A percentile compares a stretch with the other conserved stretches of the same genome.
Conservation (phyloP, 2,888 invertebrate species). For the Lamellibrachia satsuma region DNA sequence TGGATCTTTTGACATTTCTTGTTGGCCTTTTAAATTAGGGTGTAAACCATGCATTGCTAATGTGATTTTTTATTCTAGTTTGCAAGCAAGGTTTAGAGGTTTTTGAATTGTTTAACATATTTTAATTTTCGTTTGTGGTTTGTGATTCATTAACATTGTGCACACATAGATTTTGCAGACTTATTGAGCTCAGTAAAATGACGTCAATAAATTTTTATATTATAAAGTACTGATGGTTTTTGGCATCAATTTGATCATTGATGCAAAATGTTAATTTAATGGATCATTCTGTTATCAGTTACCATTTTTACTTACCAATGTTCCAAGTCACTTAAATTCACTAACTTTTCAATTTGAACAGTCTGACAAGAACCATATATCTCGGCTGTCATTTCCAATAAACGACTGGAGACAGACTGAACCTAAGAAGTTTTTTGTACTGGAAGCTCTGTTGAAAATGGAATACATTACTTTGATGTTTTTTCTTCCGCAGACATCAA, state of each 20-base stretch:
- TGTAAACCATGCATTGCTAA: not conserved
- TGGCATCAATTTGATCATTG: not conserved
- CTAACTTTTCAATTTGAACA: not conserved
- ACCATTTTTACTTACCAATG: not conserved
- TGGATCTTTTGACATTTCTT: slow-evolving; percentile 34
- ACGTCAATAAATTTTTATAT: not conserved
- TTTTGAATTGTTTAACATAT: not conserved
- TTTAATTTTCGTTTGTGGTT: not conserved
- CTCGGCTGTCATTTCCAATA: not conserved
- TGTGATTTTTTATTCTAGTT: not conserved
- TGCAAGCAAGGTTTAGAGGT: not conserved
- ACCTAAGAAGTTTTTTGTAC: not conserved
- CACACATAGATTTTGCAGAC: not conserved
- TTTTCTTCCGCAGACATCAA: slow-evolving; percentile 71
- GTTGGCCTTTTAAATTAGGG: not conserved
- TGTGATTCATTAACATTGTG: not conserved
- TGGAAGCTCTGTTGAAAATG: not conserved
- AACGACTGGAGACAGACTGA: not conserved
- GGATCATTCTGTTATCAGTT: not conserved
- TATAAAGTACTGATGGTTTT: not conserved
- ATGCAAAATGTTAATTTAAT: not conserved
- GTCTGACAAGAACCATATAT: not conserved
- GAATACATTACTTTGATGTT: slow-evolving; percentile 17
- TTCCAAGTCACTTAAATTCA: not conserved
- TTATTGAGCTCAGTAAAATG: not conserved